Evolutionary conservation across 2,113 vertebrate genomes (phyloP).

Genomic region (Salvelinus alpinus): DNA sequence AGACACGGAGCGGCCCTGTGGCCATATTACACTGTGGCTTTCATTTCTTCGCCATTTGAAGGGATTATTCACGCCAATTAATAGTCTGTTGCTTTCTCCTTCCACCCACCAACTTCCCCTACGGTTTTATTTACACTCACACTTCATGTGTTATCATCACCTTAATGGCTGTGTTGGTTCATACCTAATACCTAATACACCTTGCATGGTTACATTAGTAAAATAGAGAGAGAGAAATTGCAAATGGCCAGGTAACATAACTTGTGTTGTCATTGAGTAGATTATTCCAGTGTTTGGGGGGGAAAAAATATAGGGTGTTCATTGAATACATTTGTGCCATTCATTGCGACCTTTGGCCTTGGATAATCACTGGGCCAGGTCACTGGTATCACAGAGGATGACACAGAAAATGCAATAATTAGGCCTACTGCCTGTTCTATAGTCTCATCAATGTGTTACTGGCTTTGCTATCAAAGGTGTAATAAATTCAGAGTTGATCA

Average conservation of each 20-base stretch:
- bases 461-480: too few species aligned
- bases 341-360: neutral
- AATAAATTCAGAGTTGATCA: too few species aligned
- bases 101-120: neutral
- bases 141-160: neutral
- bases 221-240: neutral
- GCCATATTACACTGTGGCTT: neutral
- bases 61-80: conserved; percentile 13
- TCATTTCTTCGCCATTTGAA: conserved; percentile 11
- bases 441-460: too few species aligned
- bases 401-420: too few species aligned
- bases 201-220: neutral
- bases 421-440: too few species aligned
- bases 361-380: too few species aligned
- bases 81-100: neutral
- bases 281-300: too few species aligned
- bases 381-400: neutral
- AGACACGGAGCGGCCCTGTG: neutral
- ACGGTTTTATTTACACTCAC: conserved; percentile 4
- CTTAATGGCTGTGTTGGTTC: neutral
- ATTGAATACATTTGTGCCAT: neutral
- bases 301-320: too few species aligned
- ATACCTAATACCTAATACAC: neutral
- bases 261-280: too few species aligned
- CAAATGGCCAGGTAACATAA: too few species aligned